A percentile compares a stretch with the other conserved stretches of the same genome.
These are phyloP conservation scores for Mythimna impura DNA, from an alignment of 2,888 invertebrate species.

Conservation along the genomic window DNA sequence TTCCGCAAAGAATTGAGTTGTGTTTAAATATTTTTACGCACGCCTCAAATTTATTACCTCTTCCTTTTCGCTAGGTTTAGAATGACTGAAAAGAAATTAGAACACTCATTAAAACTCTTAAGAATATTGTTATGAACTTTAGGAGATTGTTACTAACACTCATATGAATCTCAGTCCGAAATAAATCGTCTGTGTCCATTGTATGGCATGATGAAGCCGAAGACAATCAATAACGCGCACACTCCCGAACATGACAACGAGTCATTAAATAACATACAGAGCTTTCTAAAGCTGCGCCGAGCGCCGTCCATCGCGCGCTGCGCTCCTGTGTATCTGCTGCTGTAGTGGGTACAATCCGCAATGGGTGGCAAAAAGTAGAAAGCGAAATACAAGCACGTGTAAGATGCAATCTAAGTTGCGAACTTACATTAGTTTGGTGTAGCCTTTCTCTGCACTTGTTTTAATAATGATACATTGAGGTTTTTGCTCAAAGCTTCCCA, in stretches of 20 bases:
- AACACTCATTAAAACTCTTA: too few relatives aligned
- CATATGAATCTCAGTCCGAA: too few relatives aligned
- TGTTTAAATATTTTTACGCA: neutral
- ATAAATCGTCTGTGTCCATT: slow-evolving; percentile 19
- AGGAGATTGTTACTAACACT: too few relatives aligned
- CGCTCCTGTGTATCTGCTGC: neutral
- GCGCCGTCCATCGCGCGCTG: slow-evolving; percentile 23
- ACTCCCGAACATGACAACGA: slow-evolving; percentile 49
- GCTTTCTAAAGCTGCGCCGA: slow-evolving; percentile 63
- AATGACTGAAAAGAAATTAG: neutral
- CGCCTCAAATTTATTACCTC: neutral
- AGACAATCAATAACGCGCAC: slow-evolving; percentile 54
- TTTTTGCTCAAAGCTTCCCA: slow-evolving; percentile 15
- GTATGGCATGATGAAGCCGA: slow-evolving; percentile 34
- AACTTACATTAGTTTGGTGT: slow-evolving; percentile 62
- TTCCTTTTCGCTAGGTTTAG: neutral
- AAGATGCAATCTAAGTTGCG: slow-evolving; percentile 68
- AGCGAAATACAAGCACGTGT: slow-evolving; percentile 71
- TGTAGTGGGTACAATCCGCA: slow-evolving; percentile 18
- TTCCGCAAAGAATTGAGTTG: slow-evolving; percentile 19
- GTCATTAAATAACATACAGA: slow-evolving; percentile 42
- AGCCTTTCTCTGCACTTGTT: slow-evolving; percentile 72
- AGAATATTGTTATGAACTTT: too few relatives aligned
- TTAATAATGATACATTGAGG: slow-evolving; percentile 53
- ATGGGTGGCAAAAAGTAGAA: slow-evolving; percentile 68